These are phyloP conservation scores for Trachelus stipa DNA, from an alignment of 2,888 invertebrate genomes.

Conservation along the genomic window DNA sequence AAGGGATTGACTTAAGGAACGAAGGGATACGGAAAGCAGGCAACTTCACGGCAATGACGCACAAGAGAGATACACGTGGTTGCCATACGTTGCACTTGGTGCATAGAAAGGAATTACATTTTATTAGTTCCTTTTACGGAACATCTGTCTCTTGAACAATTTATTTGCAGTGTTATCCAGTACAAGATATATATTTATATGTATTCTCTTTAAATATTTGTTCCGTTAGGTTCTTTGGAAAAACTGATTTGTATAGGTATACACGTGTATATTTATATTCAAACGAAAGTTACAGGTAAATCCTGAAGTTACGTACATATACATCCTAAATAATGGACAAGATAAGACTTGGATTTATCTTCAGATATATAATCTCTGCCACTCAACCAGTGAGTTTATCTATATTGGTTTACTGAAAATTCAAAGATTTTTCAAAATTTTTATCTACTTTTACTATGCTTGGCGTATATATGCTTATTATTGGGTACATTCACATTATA, in stretches of 20 bases:
- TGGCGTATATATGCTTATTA: neutral
- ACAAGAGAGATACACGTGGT: neutral
- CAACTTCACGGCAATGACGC: neutral
- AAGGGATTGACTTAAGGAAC: neutral
- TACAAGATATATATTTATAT: neutral
- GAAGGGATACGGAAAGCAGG: neutral
- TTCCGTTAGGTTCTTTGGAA: neutral
- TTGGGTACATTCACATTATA: neutral
- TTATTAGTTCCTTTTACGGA: conserved; percentile 40
- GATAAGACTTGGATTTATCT: neutral
- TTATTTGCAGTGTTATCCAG: neutral
- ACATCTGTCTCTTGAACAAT: neutral
- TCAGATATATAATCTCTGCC: neutral
- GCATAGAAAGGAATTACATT: conserved; percentile 53
- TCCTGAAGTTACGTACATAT: neutral
- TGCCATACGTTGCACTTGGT: conserved; percentile 28
- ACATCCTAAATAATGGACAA: neutral
- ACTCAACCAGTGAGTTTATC: neutral
- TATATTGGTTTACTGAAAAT: neutral
- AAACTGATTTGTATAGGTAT: neutral
- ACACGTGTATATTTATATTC: neutral
- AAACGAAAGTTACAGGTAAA: conserved; percentile 2
- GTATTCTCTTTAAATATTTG: neutral
- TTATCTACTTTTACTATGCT: neutral
- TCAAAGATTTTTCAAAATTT: neutral